Conservation (phyloP, 2,888 invertebrate genomes). For the Dynastes hyllus region DNA sequence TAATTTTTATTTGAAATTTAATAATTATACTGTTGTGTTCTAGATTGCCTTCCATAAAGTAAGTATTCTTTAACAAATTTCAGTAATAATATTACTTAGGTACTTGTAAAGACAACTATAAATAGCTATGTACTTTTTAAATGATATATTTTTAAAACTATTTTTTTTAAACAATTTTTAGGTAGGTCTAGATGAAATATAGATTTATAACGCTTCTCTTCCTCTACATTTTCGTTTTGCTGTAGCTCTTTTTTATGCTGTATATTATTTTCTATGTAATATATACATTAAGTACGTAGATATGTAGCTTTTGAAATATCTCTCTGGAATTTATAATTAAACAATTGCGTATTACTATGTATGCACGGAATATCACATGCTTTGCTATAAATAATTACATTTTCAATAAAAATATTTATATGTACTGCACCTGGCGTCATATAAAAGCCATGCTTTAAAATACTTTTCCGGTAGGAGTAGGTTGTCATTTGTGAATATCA, state of each 20-base stretch:
- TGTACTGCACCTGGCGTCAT: no score
- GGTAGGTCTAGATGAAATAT: slow-evolving; percentile 14
- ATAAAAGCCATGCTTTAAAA: no score
- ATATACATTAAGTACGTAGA: slow-evolving; percentile 17
- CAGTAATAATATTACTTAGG: slow-evolving; percentile 12
- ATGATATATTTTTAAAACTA: slow-evolving; percentile 5
- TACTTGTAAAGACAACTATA: slow-evolving; percentile 15
- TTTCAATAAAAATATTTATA: no score
- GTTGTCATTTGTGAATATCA: no score
- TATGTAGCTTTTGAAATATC: slow-evolving; percentile 3
- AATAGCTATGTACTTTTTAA: slow-evolving; percentile 7
- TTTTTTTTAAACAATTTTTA: slow-evolving; percentile 18
- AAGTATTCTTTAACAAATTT: slow-evolving; percentile 32
- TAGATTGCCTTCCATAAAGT: slow-evolving; percentile 46
- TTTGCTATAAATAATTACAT: background rate
- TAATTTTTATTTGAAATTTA: slow-evolving; percentile 14
- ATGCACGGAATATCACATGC: slow-evolving; percentile 2
- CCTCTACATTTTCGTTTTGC: background rate
- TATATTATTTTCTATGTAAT: slow-evolving; percentile 12
- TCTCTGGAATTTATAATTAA: background rate
- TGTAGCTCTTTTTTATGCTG: background rate
- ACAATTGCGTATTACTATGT: background rate
- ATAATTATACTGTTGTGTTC: slow-evolving; percentile 42
- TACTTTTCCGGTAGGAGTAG: no score
- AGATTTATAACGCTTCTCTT: slow-evolving; percentile 10